These are phyloP conservation scores for Caradrina clavipalpis DNA, from an alignment of 2,888 invertebrate genomes.

Conservation along the genomic window DNA sequence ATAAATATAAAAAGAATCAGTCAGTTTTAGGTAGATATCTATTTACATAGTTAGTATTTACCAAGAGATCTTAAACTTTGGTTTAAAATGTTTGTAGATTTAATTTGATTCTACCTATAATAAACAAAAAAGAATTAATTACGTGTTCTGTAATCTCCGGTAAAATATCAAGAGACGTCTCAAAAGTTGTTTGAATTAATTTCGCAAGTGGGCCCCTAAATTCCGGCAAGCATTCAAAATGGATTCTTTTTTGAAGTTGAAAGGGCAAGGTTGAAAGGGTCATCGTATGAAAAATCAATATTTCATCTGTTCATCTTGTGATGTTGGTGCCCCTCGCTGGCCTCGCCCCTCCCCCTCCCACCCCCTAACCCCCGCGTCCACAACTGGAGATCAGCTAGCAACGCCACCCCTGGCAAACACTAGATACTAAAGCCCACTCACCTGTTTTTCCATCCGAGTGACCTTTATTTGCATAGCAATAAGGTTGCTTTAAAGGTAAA, in stretches of 20 bases:
- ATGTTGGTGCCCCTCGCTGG: neutral
- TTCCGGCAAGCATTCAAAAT: conserved; percentile 6
- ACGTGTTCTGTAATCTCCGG: neutral
- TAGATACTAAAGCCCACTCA: neutral
- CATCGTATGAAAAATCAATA: neutral
- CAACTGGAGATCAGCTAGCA: neutral
- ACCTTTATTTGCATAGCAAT: neutral
- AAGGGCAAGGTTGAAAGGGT: neutral
- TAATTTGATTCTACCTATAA: too few species aligned
- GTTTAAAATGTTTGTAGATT: too few species aligned
- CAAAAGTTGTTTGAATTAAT: too few species aligned
- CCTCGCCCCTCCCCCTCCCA: too few species aligned
- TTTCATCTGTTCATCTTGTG: neutral
- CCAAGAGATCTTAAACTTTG: too few species aligned
- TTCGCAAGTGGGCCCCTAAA: too few species aligned
- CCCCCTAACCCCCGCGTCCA: too few species aligned
- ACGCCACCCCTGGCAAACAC: conserved; percentile 1
- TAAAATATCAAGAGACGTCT: too few species aligned
- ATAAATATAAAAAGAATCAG: too few species aligned
- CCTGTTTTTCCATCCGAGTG: neutral
- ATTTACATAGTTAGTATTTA: too few species aligned
- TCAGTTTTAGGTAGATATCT: too few species aligned
- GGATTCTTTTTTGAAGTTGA: neutral
- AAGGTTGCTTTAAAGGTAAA: conserved; percentile 10
- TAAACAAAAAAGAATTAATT: conserved; percentile 1